phyloP scores from a whole-genome alignment of 2,113 vertebrate genomes.

The Glaucomys volans region DNA sequence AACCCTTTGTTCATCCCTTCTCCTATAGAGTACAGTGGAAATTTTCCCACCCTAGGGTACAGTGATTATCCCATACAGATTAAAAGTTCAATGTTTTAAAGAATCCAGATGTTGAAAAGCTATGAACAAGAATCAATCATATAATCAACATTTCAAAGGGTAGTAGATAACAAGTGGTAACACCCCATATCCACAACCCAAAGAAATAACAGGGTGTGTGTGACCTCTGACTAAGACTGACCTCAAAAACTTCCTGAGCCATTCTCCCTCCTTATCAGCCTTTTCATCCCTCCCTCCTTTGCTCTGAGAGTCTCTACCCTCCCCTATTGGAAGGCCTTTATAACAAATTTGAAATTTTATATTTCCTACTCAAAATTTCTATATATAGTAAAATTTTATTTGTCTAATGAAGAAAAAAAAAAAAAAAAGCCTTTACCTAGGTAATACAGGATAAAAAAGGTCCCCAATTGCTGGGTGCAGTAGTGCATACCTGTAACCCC shows the following conservation, averaged over 20 bases:
- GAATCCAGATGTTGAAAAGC: constrained; percentile 66
- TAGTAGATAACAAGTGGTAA: constrained; percentile 68
- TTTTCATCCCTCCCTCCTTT: neutral
- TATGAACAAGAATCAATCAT: constrained; percentile 45
- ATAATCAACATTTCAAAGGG: constrained; percentile 74
- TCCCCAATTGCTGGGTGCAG: too few relatives aligned
- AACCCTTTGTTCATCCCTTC: neutral
- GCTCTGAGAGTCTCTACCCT: neutral
- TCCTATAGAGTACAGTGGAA: neutral
- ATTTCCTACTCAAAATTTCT: constrained; percentile 42
- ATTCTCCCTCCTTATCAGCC: neutral
- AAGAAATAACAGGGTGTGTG: constrained; percentile 76
- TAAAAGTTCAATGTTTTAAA: constrained; percentile 53
- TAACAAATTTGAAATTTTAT: constrained; percentile 12
- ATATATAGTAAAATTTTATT: constrained; percentile 27
- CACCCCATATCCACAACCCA: constrained; percentile 67
- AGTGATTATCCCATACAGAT: constrained; percentile 27
- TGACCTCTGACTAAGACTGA: constrained; percentile 69
- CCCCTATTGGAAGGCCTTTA: neutral
- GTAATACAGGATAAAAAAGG: neutral
- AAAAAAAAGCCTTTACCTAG: neutral
- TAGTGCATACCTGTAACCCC: too few relatives aligned
- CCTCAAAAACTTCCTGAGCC: constrained; percentile 61
- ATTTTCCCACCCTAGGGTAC: constrained; percentile 41
- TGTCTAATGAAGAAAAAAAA: constrained; percentile 42